Base-by-base conservation (phyloP, 2,888 invertebrate genomes). In the Caenorhabditis sp. region DNA sequence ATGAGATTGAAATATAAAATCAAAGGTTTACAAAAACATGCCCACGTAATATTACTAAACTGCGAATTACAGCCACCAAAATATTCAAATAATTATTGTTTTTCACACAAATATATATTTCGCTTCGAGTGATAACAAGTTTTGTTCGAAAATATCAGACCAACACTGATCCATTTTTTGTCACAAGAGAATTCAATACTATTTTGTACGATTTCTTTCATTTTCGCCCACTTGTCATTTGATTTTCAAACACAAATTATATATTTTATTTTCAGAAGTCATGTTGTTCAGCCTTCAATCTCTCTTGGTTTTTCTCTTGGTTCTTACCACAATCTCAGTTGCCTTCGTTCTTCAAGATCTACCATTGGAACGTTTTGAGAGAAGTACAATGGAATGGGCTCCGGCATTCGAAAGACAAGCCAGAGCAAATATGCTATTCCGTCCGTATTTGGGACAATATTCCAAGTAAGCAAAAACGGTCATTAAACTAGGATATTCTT, bases 291-390 rank as follows among this genome's bases (percentile, higher is more conserved):
- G 14, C 19, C 5, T 55, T 49, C 49, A 37, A 23, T 23, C n/a
- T 21, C 65, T 53, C 19, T 50, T 36, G 17, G 50, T 66, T 21
- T 17, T 62, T 62, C 51, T 66, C 21, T 55, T 70, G 14, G 55
- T 66, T 12, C 27, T 70, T 24, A 43, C 65, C 60, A 61, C 53
- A n/a, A 21, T 60, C 51, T n/a, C 60, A 19, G 17, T 58, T 8
- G 17, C 57, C 1, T 71, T 71, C 69, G 62, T 71, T 3, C 76
- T 76, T 19, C 76, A 76, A 58, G 76, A 76, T 27, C 55, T 76
- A 10, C 76, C 76, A 19, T 37, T 76, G 66, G 76, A 76, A 37
- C 64, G 76, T 43, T 76, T 72, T 66, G 76, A 76, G 36, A 55
- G 76, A n/a, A 65, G 57, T 5, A 31, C 26, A 49, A 31, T 50